phyloP scores from a whole-genome alignment of 1,140 invertebrate species.

The Brachionus koreanus region DNA sequence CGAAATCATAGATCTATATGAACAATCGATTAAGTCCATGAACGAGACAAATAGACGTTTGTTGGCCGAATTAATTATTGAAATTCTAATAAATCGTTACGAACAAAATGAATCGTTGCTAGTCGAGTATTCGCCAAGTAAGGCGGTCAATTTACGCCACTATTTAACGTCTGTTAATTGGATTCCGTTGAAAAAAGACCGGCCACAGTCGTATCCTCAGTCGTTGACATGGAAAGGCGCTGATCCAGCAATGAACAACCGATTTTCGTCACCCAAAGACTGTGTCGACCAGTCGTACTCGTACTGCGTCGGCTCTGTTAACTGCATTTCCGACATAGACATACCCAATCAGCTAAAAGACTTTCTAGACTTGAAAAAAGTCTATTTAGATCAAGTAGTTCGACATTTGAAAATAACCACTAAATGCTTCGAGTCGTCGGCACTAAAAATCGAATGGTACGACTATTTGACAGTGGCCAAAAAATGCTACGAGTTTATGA shows the following conservation, averaged over 20 bases:
- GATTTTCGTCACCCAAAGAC: slow-evolving; percentile 18
- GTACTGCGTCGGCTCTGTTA: slow-evolving; percentile 19
- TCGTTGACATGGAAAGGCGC: slow-evolving; percentile 21
- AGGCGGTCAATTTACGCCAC: slow-evolving; percentile 27
- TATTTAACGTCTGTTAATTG: slow-evolving; percentile 13
- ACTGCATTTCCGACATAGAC: slow-evolving; percentile 23
- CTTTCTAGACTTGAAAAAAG: slow-evolving; percentile 11
- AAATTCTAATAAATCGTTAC: not conserved
- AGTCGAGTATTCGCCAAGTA: slow-evolving; percentile 22
- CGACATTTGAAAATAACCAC: slow-evolving; percentile 12
- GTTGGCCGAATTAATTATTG: slow-evolving; percentile 34
- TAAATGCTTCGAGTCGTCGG: slow-evolving; percentile 10
- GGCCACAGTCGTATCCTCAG: slow-evolving; percentile 21
- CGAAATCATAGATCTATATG: slow-evolving; percentile 44
- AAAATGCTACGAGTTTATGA: slow-evolving; percentile 36
- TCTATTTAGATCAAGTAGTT: slow-evolving; percentile 22
- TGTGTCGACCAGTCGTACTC: slow-evolving; percentile 15
- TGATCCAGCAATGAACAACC: not conserved
- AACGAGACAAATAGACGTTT: not conserved
- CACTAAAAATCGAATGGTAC: slow-evolving; percentile 22
- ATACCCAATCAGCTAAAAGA: slow-evolving; percentile 8
- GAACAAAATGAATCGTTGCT: slow-evolving; percentile 4
- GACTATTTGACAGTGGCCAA: slow-evolving; percentile 43
- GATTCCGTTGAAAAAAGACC: slow-evolving; percentile 26
- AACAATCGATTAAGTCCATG: not conserved